These are phyloP conservation scores for Merodon equestris DNA, from an alignment of 2,888 invertebrate genomes.

Conservation along the genomic window DNA sequence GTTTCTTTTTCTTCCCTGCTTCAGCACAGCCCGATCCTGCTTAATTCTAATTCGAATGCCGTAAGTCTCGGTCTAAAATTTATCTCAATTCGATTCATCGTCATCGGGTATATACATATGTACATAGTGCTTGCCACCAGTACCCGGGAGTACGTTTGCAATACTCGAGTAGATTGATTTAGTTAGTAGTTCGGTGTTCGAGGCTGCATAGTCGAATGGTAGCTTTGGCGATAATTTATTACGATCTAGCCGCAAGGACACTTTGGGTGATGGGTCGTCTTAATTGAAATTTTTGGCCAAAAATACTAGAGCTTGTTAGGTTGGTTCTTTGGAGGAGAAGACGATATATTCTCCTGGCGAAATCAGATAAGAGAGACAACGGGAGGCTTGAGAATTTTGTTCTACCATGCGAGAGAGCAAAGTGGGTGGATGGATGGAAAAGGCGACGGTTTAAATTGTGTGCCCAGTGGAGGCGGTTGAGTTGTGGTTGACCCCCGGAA, in stretches of 20 bases:
- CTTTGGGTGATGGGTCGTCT: constrained; percentile 53
- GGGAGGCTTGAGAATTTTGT: constrained; percentile 6
- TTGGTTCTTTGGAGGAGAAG: constrained; percentile 23
- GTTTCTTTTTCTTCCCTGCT: not conserved
- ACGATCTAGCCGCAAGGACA: constrained; percentile 60
- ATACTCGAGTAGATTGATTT: constrained; percentile 60
- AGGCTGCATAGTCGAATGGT: constrained; percentile 11
- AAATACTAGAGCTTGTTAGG: constrained; percentile 26
- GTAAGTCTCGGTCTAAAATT: constrained; percentile 51
- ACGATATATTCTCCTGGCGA: constrained; percentile 32
- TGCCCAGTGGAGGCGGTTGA: constrained; percentile 35
- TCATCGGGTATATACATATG: too few relatives aligned
- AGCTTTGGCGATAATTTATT: constrained; percentile 55
- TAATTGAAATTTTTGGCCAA: constrained; percentile 61
- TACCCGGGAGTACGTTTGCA: constrained; percentile 13
- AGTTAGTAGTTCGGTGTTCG: constrained; percentile 31
- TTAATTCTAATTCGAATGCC: constrained; percentile 47
- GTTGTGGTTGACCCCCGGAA: constrained; percentile 31
- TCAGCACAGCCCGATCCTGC: not conserved
- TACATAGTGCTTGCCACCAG: constrained; percentile 22
- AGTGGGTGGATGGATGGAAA: not conserved
- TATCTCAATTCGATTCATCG: constrained; percentile 47
- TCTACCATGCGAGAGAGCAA: not conserved
- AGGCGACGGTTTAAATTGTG: constrained; percentile 35
- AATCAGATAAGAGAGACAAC: constrained; percentile 36